A percentile compares a stretch with the other conserved stretches of the same genome.
Evolutionary conservation across 1,140 invertebrate species (phyloP).

Genomic region (Conus betulinus): DNA sequence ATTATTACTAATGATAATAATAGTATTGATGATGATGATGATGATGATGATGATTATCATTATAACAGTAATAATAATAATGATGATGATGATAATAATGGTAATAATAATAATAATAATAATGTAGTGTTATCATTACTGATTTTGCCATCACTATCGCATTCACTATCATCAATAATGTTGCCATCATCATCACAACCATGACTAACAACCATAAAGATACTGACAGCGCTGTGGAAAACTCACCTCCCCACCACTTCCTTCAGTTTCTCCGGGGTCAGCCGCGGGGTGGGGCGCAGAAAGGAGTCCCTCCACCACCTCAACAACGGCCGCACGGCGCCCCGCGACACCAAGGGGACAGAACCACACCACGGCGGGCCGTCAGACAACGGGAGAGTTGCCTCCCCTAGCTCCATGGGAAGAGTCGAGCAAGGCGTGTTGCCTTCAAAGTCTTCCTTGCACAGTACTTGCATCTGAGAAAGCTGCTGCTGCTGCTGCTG

Average conservation of each 20-base stretch:
- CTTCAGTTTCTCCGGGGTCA: constrained; percentile 1
- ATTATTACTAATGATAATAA: no score
- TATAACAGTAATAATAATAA: no score
- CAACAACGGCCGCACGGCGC: neutral
- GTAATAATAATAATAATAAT: no score
- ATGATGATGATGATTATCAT: no score
- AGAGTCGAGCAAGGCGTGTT: neutral
- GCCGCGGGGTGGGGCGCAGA: neutral
- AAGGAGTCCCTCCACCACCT: constrained; percentile 11
- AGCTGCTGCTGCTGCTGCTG: no score
- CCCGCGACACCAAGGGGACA: neutral
- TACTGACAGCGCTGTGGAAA: neutral
- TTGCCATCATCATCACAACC: no score
- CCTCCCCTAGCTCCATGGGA: neutral
- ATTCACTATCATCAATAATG: no score
- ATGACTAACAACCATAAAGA: no score
- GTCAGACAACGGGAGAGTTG: neutral
- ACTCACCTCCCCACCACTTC: constrained; percentile 14
- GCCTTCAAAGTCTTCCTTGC: constrained; percentile 8
- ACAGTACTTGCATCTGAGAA: neutral
- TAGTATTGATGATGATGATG: no score
- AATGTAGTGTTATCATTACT: no score
- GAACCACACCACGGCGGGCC: neutral
- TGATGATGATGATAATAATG: no score
- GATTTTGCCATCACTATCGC: no score